Evolutionary conservation across 2,113 vertebrate genomes (phyloP), one percentile per base, ranked within the genome.

Genomic region (Scatophagus argus): DNA sequence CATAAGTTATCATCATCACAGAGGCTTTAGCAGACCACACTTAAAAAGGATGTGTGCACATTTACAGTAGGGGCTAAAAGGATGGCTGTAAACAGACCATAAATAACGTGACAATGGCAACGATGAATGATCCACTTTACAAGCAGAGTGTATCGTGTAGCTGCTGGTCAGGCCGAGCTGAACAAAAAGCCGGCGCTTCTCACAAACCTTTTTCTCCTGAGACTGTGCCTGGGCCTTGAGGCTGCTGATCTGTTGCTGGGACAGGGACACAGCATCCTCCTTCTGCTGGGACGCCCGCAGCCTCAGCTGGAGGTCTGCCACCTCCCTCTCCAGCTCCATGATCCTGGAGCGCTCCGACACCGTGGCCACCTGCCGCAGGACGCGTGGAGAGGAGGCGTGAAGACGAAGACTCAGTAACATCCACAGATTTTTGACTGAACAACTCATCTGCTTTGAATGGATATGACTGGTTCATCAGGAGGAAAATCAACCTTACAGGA

Each of bases 321-420:
- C 96, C 61, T 99, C 97, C 91, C 95, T 93, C 83, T 99, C 97
- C 82, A 99, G 94, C 84, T 99, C 98, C 97, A 99, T 99, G 89
- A 99, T 99, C 38, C 96, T 94, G 32, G 97, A 99, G 76, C 98
- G 97, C 81, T 98, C 98, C 0, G 97, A 99, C 25, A 99, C 97
- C 0, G 97, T 99, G 79, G 97, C 97, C 92, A 99, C 96, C 98
- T 99, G 51, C 0, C 29, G 44, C 63, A 25, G 39, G 9, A 17
- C 3, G 5, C 0, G 55, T 1, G 55, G 58, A 36, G 25, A 61
- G 36, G 21, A 58, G 44, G 31, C 29, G 16, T 76, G 62, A 85
- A 9, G 27, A 8, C 49, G 10, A 21, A 38, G 46, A 62, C 29
- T 25, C 49, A 51, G n/a, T 5, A 14, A 52, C n/a, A 52, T 51